Evolutionary conservation across 2,113 vertebrate genomes (phyloP).

Genomic region (Ameiurus melas): DNA sequence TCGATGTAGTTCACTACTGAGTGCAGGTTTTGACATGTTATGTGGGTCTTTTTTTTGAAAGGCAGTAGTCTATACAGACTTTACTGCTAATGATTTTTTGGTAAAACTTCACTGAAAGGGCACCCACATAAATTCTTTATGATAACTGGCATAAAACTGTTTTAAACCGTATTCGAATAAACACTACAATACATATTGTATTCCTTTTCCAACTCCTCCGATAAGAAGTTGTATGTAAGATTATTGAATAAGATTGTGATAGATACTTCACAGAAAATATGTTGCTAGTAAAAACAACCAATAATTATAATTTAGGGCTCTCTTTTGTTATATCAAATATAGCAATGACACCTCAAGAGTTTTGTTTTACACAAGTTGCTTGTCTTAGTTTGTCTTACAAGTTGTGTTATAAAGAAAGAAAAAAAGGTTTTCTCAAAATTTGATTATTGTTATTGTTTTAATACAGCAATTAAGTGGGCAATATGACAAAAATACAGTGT

Average conservation of each 20-base stretch:
- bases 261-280: background rate
- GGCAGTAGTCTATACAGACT: background rate
- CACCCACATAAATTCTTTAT: background rate
- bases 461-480: background rate
- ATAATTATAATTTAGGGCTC: background rate
- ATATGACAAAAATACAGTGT: background rate
- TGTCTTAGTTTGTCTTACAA: no score
- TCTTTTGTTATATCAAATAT: background rate
- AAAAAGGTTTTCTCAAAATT: background rate
- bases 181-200: background rate
- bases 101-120: background rate
- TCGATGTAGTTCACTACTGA: background rate
- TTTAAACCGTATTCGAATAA: background rate
- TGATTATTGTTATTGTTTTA: background rate
- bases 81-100: background rate
- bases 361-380: background rate
- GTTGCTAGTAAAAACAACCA: background rate
- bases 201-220: background rate
- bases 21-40: background rate
- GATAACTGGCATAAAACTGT: background rate
- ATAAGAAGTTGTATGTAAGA: background rate
- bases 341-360: background rate
- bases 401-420: background rate
- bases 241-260: background rate
- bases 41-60: background rate